Conservation (phyloP, 2,797 vertebrate species). For the Clarias fuscus region DNA sequence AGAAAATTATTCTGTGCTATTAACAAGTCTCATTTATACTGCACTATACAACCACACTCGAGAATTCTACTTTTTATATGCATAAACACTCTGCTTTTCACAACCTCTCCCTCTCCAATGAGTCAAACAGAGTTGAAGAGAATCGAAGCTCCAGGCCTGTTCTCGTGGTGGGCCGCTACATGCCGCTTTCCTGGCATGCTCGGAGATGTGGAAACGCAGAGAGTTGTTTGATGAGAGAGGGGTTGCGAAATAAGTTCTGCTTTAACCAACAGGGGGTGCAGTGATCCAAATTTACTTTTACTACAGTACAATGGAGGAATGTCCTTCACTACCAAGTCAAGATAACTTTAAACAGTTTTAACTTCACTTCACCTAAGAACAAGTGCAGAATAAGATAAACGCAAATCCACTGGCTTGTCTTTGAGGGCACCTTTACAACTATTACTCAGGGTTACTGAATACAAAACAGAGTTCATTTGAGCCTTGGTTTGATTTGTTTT, state of each 20-base stretch:
- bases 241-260: constrained; percentile 46
- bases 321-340: background rate
- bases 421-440: background rate
- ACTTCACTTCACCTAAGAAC: background rate
- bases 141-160: constrained; percentile 69
- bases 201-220: constrained; percentile 42
- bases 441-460: background rate
- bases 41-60: constrained; percentile 11
- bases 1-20: background rate
- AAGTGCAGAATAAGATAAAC: background rate
- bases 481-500: background rate
- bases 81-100: constrained; percentile 24
- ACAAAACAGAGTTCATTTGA: background rate
- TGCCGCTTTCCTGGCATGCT: constrained; percentile 54
- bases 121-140: constrained; percentile 58
- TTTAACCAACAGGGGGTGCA: constrained; percentile 74
- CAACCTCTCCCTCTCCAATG: constrained; percentile 46
- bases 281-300: constrained; percentile 51
- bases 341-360: background rate
- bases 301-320: constrained; percentile 9
- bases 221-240: constrained; percentile 35
- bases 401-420: background rate
- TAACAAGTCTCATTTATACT: background rate
- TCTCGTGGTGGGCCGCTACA: constrained; percentile 45
- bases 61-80: constrained; percentile 34